Percentiles rank a stretch among this genome's conserved stretches.
These are phyloP conservation scores for Podarcis cretensis DNA, from an alignment of 2,113 vertebrate genomes.

Conservation along the genomic window DNA sequence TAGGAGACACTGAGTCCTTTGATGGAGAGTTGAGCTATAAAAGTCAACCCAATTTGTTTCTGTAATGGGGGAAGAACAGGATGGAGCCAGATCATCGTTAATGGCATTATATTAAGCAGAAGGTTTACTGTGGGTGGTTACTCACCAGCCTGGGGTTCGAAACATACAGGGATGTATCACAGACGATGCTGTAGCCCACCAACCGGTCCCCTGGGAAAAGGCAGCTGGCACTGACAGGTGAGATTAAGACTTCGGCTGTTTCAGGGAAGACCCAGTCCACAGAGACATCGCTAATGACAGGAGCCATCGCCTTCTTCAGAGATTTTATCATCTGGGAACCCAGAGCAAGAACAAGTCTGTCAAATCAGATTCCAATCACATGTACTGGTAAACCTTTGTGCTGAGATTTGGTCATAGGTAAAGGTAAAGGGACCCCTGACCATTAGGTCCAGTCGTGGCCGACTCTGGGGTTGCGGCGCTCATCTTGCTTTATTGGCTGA, in stretches of 20 bases:
- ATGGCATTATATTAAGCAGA: not conserved
- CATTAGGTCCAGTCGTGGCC: too few species aligned
- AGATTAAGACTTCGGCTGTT: conserved; percentile 89
- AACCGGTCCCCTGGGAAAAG: conserved; percentile 93
- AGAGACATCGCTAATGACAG: conserved; percentile 88
- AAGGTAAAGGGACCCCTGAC: too few species aligned
- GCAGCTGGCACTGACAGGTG: conserved; percentile 84
- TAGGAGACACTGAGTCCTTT: too few species aligned
- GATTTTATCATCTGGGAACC: conserved; percentile 88
- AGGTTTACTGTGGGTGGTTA: not conserved
- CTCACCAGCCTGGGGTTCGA: conserved; percentile 87
- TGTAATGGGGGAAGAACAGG: not conserved
- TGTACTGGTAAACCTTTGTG: too few species aligned
- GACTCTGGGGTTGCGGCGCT: too few species aligned
- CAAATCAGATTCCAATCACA: not conserved
- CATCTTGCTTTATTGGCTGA: too few species aligned
- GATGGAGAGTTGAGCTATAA: too few species aligned
- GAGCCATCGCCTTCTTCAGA: conserved; percentile 92
- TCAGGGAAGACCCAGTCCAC: conserved; percentile 96
- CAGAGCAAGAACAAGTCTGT: too few species aligned
- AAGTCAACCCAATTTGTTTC: not conserved
- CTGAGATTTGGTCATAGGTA: not conserved
- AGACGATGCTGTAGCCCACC: conserved; percentile 87
- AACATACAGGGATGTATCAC: conserved; percentile 85
- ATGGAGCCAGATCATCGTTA: not conserved